Conservation (phyloP, 2,113 vertebrate genomes). For the Halcyon senegalensis region DNA sequence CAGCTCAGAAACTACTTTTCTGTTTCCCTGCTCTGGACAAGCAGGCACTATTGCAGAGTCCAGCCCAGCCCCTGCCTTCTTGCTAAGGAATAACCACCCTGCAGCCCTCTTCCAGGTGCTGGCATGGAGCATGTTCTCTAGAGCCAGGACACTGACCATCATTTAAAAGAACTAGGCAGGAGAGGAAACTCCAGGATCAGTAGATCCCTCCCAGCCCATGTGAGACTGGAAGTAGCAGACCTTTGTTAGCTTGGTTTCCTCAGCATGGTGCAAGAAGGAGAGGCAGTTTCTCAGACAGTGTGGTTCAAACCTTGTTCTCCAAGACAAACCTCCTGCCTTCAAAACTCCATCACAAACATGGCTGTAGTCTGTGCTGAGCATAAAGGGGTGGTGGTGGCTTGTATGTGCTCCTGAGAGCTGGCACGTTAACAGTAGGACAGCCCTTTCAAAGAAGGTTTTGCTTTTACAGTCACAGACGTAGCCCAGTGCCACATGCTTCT, state of each 20-base stretch:
- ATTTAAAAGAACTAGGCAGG: background rate
- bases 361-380: background rate
- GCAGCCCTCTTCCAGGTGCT: background rate
- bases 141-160: background rate
- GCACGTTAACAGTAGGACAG: background rate
- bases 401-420: background rate
- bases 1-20: background rate
- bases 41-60: background rate
- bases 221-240: background rate
- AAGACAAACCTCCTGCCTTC: background rate
- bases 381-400: background rate
- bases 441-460: background rate
- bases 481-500: background rate
- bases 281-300: background rate
- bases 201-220: background rate
- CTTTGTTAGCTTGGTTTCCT: background rate
- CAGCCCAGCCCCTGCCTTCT: background rate
- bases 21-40: background rate
- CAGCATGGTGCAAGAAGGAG: background rate
- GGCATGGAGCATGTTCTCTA: background rate
- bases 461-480: background rate
- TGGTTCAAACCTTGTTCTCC: background rate
- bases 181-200: background rate
- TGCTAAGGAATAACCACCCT: background rate
- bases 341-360: background rate